Evolutionary conservation across 2,797 vertebrate species (phyloP).

Genomic region (Hybognathus amarus): DNA sequence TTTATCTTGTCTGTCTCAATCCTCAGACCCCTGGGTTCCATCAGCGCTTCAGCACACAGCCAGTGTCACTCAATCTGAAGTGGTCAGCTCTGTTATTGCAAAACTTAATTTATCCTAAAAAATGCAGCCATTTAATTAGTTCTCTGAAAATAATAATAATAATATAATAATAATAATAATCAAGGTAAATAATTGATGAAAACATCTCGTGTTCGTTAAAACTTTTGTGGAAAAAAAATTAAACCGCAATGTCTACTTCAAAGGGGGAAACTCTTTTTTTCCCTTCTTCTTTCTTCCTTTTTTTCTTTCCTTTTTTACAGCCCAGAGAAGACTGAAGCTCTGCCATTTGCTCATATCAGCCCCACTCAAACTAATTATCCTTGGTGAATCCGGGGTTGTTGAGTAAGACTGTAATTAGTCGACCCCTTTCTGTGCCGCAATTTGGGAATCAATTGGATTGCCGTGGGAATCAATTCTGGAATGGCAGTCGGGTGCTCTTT

Average conservation of each 20-base stretch:
- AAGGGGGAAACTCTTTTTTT: neutral
- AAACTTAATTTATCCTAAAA: neutral
- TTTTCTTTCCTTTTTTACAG: conserved; percentile 27
- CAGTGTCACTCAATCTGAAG: conserved; percentile 38
- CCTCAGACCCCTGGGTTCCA: conserved; percentile 55
- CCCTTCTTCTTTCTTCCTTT: neutral
- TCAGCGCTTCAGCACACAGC: conserved; percentile 53
- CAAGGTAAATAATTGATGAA: neutral
- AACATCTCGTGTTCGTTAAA: neutral
- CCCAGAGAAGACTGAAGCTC: conserved; percentile 51
- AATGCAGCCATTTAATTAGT: neutral
- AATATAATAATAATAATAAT: neutral
- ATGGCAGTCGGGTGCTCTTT: conserved; percentile 60
- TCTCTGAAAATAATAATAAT: too few species aligned
- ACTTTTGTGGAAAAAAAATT: neutral
- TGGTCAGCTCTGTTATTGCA: neutral
- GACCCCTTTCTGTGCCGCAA: conserved; percentile 55
- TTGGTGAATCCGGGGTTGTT: conserved; percentile 63
- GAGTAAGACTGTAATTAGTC: conserved; percentile 69
- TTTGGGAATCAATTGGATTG: conserved; percentile 55
- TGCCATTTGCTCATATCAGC: conserved; percentile 62
- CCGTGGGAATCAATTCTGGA: conserved; percentile 57
- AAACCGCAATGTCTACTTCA: neutral
- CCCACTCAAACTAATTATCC: conserved; percentile 66
- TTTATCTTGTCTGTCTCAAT: conserved; percentile 64